phyloP scores from a whole-genome alignment of 2,113 vertebrate species.

The Glaucidium brasilianum region DNA sequence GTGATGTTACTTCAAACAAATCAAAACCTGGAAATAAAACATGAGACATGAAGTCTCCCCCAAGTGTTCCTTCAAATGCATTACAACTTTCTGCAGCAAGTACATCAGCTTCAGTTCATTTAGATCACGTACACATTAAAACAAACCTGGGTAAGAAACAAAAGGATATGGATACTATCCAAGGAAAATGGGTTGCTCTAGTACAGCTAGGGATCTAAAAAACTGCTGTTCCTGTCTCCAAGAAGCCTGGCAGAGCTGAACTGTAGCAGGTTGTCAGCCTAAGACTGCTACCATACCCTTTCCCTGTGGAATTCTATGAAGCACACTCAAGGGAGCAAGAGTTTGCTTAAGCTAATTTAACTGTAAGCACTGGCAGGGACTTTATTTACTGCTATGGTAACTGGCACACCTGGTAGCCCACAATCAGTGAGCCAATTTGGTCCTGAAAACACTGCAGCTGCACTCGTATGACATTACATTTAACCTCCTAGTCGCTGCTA shows the following conservation, averaged over 20 bases:
- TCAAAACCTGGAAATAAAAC: not conserved
- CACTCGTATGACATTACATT: not conserved
- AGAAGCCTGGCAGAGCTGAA: not conserved
- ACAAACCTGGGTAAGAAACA: not conserved
- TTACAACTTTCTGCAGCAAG: not conserved
- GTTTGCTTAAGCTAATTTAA: not conserved
- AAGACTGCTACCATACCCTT: not conserved
- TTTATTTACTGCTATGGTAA: not conserved
- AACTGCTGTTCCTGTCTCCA: not conserved
- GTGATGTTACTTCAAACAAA: not conserved
- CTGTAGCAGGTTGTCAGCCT: not conserved
- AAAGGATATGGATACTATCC: not conserved
- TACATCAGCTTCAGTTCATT: not conserved
- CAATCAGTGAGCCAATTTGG: not conserved
- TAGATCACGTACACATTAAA: not conserved
- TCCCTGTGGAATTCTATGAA: not conserved
- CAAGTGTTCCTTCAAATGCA: conserved; percentile 52
- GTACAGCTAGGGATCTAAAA: not conserved
- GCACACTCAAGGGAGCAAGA: not conserved
- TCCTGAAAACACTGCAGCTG: not conserved
- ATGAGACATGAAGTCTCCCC: conserved; percentile 48
- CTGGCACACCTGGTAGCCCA: not conserved
- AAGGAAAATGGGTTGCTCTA: not conserved
- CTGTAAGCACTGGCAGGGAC: not conserved
- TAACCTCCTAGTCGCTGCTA: not conserved